Evolutionary conservation across 2,888 invertebrate species (phyloP), one percentile per base, ranked within the genome.

Genomic region (Norana najaformis): DNA sequence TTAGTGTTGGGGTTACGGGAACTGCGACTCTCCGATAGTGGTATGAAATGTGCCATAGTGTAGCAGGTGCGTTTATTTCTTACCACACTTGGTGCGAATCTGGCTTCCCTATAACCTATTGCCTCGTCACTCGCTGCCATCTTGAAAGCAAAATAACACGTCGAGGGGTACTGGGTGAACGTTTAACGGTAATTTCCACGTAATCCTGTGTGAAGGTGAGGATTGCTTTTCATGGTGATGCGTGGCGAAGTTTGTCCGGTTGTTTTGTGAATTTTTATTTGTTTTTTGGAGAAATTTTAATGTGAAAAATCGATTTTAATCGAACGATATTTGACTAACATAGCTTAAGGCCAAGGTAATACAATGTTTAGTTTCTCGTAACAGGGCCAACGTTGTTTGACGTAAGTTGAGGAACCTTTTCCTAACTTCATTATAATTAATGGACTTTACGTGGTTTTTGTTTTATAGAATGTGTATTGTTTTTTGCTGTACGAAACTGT

Each of bases 91-190:
- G 69, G 69, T 69, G 69, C 69, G 69, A 53, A 11, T 69, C 11
- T 8, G 4, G 69, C n/a, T 69, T n/a, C 13, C 69, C 30, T 69
- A 69, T 69, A 30, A 8, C 30, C 16, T 16, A n/a, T 69, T 69
- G 30, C 69, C 69, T 69, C 69, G 69, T 69, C 69, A 69, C 69
- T 69, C 69, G 69, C 69, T 69, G 69, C 69, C 69, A 69, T 69
- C n/a, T 69, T 69, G 69, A 69, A 69, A 69, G 69, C n/a, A n/a
- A 47, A 69, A 69, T 69, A 69, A 69, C 69, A 69, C 69, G 69
- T 69, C 30, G 11, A n/a, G 30, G 69, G 11, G 3, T 3, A n/a
- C 30, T 69, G 30, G n/a, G 30, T 69, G n/a, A 69, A 69, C 69
- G 69, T 69, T 69, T 69, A n/a, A 2, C n/a, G 8, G 8, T 69